phyloP scores from a whole-genome alignment of 1,140 invertebrate genomes.

The Drosophila yakuba region DNA sequence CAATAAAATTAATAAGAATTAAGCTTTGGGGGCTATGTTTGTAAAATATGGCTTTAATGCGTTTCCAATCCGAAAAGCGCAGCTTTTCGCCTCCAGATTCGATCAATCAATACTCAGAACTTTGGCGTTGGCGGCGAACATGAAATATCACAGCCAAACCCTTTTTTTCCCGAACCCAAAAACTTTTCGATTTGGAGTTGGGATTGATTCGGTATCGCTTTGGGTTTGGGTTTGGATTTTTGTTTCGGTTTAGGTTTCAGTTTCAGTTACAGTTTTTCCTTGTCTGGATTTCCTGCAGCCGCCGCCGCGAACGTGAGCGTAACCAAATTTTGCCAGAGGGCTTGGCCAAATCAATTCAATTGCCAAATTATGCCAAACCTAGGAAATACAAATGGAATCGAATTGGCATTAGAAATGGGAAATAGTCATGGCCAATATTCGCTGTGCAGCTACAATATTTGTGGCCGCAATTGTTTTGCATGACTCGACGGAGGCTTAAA shows the following conservation, averaged over 20 bases:
- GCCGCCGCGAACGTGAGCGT: conserved; percentile 77
- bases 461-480: conserved; percentile 78
- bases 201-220: conserved; percentile 1
- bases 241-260: conserved; percentile 13
- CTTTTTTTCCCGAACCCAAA: conserved; percentile 74
- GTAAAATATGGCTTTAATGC: background rate
- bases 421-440: conserved; percentile 65
- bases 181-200: conserved; percentile 40
- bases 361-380: conserved; percentile 79
- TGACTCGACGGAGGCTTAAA: conserved; percentile 53
- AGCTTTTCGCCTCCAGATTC: conserved; percentile 47
- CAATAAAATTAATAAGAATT: background rate
- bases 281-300: conserved; percentile 56
- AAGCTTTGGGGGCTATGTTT: background rate
- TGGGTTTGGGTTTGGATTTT: background rate
- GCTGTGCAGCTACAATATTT: conserved; percentile 72
- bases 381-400: conserved; percentile 45
- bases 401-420: conserved; percentile 20
- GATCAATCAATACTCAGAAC: conserved; percentile 69
- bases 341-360: conserved; percentile 80
- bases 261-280: conserved; percentile 26
- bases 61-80: conserved; percentile 7
- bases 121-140: conserved; percentile 80
- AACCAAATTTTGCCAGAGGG: conserved; percentile 79
- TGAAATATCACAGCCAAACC: conserved; percentile 81